Evolutionary conservation across 2,113 vertebrate species (phyloP), one percentile per base, ranked within the genome.

Genomic region (Microtus richardsoni): DNA sequence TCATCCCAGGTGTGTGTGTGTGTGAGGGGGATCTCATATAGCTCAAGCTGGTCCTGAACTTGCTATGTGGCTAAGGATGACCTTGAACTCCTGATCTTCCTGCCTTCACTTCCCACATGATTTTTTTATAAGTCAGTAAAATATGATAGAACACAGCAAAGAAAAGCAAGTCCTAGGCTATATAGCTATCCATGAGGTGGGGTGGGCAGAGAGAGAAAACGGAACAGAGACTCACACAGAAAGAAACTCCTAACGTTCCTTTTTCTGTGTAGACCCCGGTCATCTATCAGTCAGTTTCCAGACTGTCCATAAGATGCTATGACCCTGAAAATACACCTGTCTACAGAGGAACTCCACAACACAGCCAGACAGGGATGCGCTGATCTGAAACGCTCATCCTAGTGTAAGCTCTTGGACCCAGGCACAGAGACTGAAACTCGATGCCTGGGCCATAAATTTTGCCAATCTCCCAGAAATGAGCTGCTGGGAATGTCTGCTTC

Each of bases 401-500:
- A 47, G 62, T n/a, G 6, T 19, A 64, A 60, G 54, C 39, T 73
- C 91, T 12, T 28, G n/a, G 52, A 70, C 89, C 47, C 17, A 70
- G 84, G 74, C 70, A 91, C 44, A 84, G 74, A 66, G 71, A 71
- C 83, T 77, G 22, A 94, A 83, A 58, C 52, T 13, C 14, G 5
- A 84, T 36, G 60, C 66, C 78, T 88, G 54, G 30, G 80, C 24
- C 79, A 54, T 73, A 58, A 80, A 92, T 88, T 95, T 54, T 82
- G 49, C 49, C 79, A 96, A 93, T 88, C 36, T n/a, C 21, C 75
- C 71, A 44, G 39, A 93, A 96, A 77, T 85, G 49, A 68, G 41
- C 49, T 94, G 3, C 79, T 92, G 49, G 88, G 47, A 82, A 94
- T 71, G 49, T 52, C 77, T 68, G 33, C 44, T 95, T 74, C 85